Evolutionary conservation across 2,797 vertebrate species (phyloP).

Genomic region (Phylloscopus collybita): DNA sequence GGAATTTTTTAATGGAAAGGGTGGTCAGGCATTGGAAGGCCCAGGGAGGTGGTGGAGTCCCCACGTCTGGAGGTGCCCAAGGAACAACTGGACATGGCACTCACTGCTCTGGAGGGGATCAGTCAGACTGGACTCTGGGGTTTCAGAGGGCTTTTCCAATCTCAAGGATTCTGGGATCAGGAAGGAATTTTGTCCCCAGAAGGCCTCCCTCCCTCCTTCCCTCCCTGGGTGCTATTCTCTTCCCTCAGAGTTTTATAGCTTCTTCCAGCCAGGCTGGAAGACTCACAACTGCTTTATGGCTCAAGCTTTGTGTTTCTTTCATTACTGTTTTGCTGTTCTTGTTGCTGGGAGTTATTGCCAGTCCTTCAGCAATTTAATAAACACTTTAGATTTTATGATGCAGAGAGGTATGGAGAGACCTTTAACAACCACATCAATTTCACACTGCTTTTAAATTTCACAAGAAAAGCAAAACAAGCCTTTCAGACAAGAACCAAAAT

Average conservation of each 20-base stretch:
- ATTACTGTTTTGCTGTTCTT: conserved; percentile 20
- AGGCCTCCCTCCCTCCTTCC: not conserved
- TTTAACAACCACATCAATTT: not conserved
- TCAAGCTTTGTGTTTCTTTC: not conserved
- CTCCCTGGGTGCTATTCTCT: not conserved
- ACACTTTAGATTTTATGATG: conserved; percentile 37
- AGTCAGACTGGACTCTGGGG: not conserved
- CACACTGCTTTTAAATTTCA: not conserved
- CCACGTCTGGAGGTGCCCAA: not conserved
- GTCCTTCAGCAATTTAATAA: conserved; percentile 46
- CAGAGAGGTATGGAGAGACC: not conserved
- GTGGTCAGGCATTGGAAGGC: not conserved
- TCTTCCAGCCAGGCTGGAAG: not conserved
- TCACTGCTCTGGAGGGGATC: not conserved
- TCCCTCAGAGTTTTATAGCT: not conserved
- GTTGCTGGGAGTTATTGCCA: conserved; percentile 40
- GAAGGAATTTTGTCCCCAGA: not conserved
- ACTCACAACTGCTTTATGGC: not conserved
- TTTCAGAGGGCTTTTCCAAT: not conserved
- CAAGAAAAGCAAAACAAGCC: not conserved
- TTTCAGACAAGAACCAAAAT: not conserved
- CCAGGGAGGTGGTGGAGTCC: not conserved
- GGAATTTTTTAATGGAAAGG: not conserved
- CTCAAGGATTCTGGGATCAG: not conserved
- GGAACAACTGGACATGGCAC: rapidly evolving